Evolutionary conservation across 2,113 vertebrate genomes (phyloP).

Genomic region (Stigmatopora argus): DNA sequence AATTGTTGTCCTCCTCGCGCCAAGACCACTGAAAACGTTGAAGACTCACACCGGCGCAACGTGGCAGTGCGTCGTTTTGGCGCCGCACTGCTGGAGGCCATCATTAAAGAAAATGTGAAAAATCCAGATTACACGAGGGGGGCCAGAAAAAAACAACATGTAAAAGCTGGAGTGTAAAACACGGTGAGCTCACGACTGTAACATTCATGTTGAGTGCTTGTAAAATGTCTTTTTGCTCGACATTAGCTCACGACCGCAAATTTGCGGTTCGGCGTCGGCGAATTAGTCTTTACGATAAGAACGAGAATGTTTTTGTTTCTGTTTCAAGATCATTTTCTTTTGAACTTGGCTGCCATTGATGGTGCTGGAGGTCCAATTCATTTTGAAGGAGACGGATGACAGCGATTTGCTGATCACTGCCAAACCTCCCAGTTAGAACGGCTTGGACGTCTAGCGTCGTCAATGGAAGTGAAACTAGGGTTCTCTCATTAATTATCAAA

Average conservation of each 20-base stretch:
- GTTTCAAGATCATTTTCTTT: too few relatives aligned
- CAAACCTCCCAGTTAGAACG: too few relatives aligned
- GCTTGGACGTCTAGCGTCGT: too few relatives aligned
- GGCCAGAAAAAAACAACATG: neutral
- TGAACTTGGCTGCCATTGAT: too few relatives aligned
- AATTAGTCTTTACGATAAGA: too few relatives aligned
- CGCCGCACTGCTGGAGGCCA: neutral
- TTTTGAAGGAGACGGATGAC: too few relatives aligned
- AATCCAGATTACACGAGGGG: neutral
- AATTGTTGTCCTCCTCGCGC: neutral
- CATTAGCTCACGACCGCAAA: neutral
- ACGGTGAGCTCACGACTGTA: constrained; percentile 1
- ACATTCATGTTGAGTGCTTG: constrained; percentile 2
- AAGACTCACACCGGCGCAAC: neutral
- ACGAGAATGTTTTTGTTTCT: too few relatives aligned
- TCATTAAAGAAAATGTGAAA: neutral
- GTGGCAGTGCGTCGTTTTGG: neutral
- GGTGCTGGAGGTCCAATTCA: too few relatives aligned
- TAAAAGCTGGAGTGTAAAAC: neutral
- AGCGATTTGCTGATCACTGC: too few relatives aligned
- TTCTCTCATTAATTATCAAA: too few relatives aligned
- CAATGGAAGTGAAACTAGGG: too few relatives aligned
- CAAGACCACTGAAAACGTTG: constrained; percentile 1
- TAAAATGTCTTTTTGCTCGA: constrained; percentile 1
- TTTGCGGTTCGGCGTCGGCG: too few relatives aligned